Conservation (phyloP, 2,797 vertebrate genomes). For the Pipistrellus pipistrellus region DNA sequence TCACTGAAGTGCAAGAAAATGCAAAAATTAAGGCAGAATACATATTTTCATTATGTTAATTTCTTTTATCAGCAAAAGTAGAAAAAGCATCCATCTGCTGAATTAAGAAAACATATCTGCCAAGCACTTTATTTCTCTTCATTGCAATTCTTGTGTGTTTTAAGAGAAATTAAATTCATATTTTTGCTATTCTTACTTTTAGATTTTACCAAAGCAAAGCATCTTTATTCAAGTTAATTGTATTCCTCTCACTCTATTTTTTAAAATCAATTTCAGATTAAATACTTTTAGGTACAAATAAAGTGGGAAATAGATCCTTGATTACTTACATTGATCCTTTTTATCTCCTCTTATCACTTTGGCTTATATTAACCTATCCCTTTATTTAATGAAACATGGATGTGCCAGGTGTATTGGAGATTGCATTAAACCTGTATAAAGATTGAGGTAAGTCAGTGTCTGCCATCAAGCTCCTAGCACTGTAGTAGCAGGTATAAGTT, state of each 20-base stretch:
- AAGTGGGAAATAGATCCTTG: background rate
- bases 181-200: constrained; percentile 47
- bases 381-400: background rate
- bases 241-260: background rate
- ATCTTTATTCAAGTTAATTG: background rate
- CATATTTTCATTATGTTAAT: constrained; percentile 71
- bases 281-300: background rate
- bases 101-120: constrained; percentile 70
- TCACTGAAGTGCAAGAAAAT: constrained; percentile 45
- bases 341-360: background rate
- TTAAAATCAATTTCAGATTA: background rate
- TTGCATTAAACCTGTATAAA: background rate
- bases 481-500: background rate
- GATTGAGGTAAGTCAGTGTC: background rate
- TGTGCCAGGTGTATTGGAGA: background rate
- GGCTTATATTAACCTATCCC: background rate
- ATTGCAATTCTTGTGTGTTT: constrained; percentile 63
- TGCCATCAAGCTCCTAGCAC: background rate
- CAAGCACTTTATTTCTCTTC: constrained; percentile 66
- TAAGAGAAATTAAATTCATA: constrained; percentile 53
- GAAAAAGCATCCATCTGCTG: constrained; percentile 66
- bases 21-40: constrained; percentile 64
- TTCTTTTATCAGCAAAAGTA: constrained; percentile 75
- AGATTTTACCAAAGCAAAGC: background rate
- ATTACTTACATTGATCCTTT: background rate